Evolutionary conservation across 2,113 vertebrate species (phyloP).

Genomic region (Hymenochirus boettgeri): DNA sequence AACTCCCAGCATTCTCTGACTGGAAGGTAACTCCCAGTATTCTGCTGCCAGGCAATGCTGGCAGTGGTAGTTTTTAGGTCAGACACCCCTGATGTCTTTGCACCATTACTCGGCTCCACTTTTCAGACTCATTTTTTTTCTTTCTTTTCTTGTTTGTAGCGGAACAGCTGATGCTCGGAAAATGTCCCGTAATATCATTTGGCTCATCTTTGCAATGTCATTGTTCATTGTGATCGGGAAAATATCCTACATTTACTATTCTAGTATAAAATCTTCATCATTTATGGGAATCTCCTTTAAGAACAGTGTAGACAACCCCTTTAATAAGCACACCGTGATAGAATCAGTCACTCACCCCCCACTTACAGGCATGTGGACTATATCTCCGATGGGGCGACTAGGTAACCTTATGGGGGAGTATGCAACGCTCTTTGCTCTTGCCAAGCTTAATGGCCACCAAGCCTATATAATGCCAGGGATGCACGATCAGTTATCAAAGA

Average conservation of each 20-base stretch:
- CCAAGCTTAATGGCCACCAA: conserved; percentile 45
- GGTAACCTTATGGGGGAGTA: conserved; percentile 59
- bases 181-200: conserved; percentile 6
- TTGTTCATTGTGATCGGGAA: not conserved
- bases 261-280: not conserved
- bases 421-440: conserved; percentile 50
- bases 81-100: too few species aligned
- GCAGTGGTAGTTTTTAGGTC: too few species aligned
- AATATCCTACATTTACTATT: not conserved
- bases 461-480: conserved; percentile 2
- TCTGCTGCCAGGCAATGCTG: too few species aligned
- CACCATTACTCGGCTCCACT: too few species aligned
- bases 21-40: too few species aligned
- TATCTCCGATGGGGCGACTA: conserved; percentile 43
- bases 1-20: too few species aligned
- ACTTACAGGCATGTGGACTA: conserved; percentile 40
- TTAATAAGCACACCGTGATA: too few species aligned
- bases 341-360: not conserved
- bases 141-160: too few species aligned
- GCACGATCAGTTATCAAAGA: not conserved
- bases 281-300: not conserved
- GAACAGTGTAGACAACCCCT: not conserved
- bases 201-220: conserved; percentile 22
- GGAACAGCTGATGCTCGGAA: not conserved
- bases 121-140: too few species aligned